phyloP scores from a whole-genome alignment of 1,140 invertebrate genomes.

The Aphis gossypii region DNA sequence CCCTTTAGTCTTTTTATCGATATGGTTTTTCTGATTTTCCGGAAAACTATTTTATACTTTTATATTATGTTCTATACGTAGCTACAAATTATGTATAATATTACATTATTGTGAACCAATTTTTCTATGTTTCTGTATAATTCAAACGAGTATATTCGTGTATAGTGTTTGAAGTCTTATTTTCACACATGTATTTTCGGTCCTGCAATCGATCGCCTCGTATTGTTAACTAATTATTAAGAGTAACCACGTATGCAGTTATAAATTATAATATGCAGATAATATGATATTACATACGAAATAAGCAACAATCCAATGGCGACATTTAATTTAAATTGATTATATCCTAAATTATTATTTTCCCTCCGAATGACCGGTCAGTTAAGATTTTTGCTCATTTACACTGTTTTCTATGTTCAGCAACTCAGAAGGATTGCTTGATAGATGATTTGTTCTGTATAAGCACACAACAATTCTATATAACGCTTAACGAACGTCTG shows the following conservation, averaged over 20 bases:
- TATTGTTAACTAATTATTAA: background rate
- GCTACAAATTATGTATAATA: background rate
- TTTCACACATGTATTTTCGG: background rate
- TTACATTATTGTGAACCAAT: background rate
- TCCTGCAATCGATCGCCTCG: background rate
- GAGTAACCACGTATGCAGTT: background rate
- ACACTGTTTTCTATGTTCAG: background rate
- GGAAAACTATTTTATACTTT: background rate
- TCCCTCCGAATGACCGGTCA: background rate
- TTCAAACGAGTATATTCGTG: background rate
- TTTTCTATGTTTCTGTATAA: background rate
- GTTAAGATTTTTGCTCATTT: background rate
- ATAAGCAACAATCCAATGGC: background rate
- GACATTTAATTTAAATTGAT: background rate
- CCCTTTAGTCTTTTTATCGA: background rate
- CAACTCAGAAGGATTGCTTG: background rate
- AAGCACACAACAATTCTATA: background rate
- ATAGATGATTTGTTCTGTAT: background rate
- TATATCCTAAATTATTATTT: background rate
- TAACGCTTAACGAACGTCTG: background rate
- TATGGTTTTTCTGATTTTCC: background rate
- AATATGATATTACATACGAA: background rate
- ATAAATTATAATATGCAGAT: background rate
- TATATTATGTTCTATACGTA: background rate
- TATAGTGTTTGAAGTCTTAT: background rate